A percentile compares a stretch with the other conserved stretches of the same genome.
Evolutionary conservation across 2,888 invertebrate genomes (phyloP).

Genomic region (Chymomyza caudatula): DNA sequence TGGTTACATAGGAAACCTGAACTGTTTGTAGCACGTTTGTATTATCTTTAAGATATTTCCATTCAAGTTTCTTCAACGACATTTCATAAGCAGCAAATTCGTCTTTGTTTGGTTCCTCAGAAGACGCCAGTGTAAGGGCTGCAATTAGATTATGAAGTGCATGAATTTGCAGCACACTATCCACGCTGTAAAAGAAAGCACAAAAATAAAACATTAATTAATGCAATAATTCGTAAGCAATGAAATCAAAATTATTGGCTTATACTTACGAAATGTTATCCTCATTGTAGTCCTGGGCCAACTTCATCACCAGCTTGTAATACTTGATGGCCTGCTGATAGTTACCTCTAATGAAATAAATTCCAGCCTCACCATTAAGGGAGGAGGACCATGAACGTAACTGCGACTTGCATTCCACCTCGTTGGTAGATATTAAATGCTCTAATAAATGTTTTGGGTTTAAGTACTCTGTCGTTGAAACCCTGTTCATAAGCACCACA

Average conservation of each 20-base stretch:
- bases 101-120: background rate
- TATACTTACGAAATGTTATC: conserved; percentile 61
- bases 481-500: conserved; percentile 36
- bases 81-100: conserved; percentile 34
- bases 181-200: conserved; percentile 77
- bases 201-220: background rate
- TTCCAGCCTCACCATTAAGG: conserved; percentile 84
- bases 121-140: conserved; percentile 58
- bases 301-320: conserved; percentile 82
- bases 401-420: conserved; percentile 82
- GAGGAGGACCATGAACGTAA: conserved; percentile 82
- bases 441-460: conserved; percentile 83
- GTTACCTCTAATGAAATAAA: conserved; percentile 80
- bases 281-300: conserved; percentile 74
- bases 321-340: conserved; percentile 80
- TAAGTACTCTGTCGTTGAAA: conserved; percentile 76
- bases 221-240: too few species aligned
- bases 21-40: conserved; percentile 53
- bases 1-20: conserved; percentile 38
- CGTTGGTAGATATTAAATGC: conserved; percentile 82
- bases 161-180: conserved; percentile 84
- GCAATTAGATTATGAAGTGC: conserved; percentile 83
- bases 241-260: too few species aligned
- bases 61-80: conserved; percentile 80
- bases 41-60: conserved; percentile 80